phyloP scores from a whole-genome alignment of 2,113 vertebrate genomes.

The Tachycineta bicolor region DNA sequence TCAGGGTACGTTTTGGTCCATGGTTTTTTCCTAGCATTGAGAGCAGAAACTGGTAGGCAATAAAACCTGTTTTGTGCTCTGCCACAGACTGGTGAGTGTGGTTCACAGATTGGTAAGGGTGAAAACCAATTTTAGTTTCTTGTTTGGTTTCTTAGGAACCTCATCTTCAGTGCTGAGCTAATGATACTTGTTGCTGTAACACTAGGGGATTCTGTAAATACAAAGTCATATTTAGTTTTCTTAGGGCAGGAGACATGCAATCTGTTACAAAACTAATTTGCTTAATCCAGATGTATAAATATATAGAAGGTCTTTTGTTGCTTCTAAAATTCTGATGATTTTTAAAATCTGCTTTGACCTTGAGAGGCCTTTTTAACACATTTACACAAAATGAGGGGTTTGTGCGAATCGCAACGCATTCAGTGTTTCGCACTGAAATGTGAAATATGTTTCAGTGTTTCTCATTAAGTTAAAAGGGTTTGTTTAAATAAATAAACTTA shows the following conservation, averaged over 20 bases:
- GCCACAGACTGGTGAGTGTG: neutral
- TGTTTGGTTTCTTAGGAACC: neutral
- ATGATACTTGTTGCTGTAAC: neutral
- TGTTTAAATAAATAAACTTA: neutral
- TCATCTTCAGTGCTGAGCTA: neutral
- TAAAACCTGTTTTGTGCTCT: neutral
- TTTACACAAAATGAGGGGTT: neutral
- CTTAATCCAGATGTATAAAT: neutral
- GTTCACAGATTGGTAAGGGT: neutral
- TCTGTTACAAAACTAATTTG: neutral
- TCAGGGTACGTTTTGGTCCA: rapidly evolving
- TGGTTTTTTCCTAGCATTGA: neutral
- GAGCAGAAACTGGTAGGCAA: neutral
- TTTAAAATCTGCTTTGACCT: neutral
- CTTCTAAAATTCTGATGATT: neutral
- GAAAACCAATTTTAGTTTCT: neutral
- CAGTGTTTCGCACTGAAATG: too few species aligned
- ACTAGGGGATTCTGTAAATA: neutral
- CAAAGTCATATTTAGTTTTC: neutral
- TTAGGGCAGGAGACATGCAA: neutral
- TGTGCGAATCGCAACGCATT: neutral
- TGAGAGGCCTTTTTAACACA: neutral
- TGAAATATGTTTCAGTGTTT: neutral
- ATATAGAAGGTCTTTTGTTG: neutral
- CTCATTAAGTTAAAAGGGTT: neutral